Base-by-base conservation (phyloP, 64 coral and sea anemone species). In the Actinia equina region DNA sequence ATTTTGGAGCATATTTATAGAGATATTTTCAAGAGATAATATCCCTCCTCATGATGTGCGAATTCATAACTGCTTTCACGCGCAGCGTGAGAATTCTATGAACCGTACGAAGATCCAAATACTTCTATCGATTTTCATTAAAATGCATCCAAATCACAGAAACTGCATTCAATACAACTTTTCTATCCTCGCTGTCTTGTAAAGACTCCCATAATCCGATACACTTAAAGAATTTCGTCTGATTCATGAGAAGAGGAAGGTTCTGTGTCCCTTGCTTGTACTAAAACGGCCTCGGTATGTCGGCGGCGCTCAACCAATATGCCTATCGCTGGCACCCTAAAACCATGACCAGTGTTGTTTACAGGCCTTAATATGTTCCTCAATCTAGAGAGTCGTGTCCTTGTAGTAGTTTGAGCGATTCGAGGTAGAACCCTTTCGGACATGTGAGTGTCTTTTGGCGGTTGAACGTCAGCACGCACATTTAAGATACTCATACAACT, bases 401-500 rank as follows among this genome's bases (percentile, higher is more conserved):
- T 74, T 41, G 69, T 26, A 74, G 61, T 37, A 15, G 63, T 76
- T 89, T 55, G 52, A 91, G 45, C 11, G 83, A 85, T 5, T 49
- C 55, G 67, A 17, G 71, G 59, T 86, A 17, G 54, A 63, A 77
- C 20, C 82, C 83, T 79, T 78, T 79, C 76, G 84, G 74, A 71
- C 83, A 85, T 81, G 78, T 27, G 64, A 91, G 82, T 63, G 82
- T 42, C 89, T 85, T 91, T 84, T 84, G 89, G 85, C 89, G 83
- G 89, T 86, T 91, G 56, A 25, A 54, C 67, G 78, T 85, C 86
- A 86, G 71, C 89, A 91, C 89, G 89, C 83, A 91, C 83, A 62
- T 44, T 83, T 63, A 76, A 84, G 83, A 83, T 61, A 84, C 82
- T 70, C 71, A 49, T 67, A 14, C 59, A 85, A 90, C 88, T 91